A percentile compares a stretch with the other conserved stretches of the same genome.
Evolutionary conservation across 2,113 vertebrate genomes (phyloP).

Genomic region (Mesoclemmys tuberculata): DNA sequence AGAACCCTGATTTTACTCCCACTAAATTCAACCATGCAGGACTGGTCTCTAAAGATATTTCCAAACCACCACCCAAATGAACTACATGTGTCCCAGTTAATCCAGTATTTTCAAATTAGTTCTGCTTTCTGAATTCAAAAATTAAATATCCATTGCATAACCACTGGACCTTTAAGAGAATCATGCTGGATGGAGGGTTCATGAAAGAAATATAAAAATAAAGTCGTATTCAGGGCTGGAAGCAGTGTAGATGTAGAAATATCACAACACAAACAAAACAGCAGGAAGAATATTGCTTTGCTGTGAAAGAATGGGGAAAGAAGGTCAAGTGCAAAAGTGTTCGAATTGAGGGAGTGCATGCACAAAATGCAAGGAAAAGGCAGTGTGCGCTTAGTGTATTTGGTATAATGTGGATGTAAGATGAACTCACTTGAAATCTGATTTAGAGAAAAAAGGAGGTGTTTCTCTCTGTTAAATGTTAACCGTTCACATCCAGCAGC

Average conservation of each 20-base stretch:
- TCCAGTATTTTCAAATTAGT: constrained; percentile 45
- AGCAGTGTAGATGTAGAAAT: background rate
- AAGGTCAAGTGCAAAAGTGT: background rate
- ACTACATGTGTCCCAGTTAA: constrained; percentile 2
- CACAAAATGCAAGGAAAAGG: background rate
- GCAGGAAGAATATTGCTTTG: background rate
- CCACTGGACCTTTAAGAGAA: background rate
- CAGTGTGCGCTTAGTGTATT: background rate
- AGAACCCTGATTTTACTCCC: background rate
- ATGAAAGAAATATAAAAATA: rapidly evolving
- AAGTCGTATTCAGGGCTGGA: background rate
- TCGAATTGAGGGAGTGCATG: background rate
- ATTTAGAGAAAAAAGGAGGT: background rate
- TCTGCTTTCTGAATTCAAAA: constrained; percentile 46
- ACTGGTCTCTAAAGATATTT: background rate
- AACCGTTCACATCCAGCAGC: background rate
- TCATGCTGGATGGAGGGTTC: background rate
- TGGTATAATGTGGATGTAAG: rapidly evolving
- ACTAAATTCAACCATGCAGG: background rate
- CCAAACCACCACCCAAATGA: background rate
- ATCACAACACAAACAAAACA: background rate
- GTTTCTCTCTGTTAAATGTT: background rate
- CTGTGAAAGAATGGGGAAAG: background rate
- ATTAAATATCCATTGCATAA: constrained; percentile 19
- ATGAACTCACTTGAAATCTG: rapidly evolving